Base-by-base conservation (phyloP, 2,113 vertebrate species). In the Protomyctophum bolini region DNA sequence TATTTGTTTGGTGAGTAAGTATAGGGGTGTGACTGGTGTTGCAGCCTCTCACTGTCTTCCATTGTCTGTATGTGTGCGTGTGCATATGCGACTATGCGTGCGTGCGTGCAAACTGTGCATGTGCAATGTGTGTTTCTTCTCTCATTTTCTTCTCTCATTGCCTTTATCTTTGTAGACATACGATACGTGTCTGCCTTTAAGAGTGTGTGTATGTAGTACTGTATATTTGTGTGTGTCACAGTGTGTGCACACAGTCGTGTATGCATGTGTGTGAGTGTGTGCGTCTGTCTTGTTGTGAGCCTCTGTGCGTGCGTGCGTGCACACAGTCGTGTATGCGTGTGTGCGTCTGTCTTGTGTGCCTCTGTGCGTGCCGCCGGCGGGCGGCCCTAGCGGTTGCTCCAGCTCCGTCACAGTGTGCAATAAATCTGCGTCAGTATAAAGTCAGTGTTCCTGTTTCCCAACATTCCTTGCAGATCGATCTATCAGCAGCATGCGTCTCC, bases 21-120 rank as follows among this genome's bases (percentile, higher is more conserved):
- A 28, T 52, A 28, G 55, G 58, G 7, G 57, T 8, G 51, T 73
- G 73, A 79, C 69, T 70, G 69, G 70, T 49, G 55, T 52, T 86
- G 78, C 83, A 60, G 73, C 85, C 75, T 79, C 77, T 54, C 73
- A 72, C 75, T 83, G 73, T 86, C 68, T 63, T 80, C 56, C 71
- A 60, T 71, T 59, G 21, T 28, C 14, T 57, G 56, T 9, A 8
- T 28, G 49, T 12, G 10, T 59, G 58, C 70, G 50, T 72, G 47
- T 41, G n/a, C 54, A 46, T 59, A 10, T 58, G 74, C 4, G 63
- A 66, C 64, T 47, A 63, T 62, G 10, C 12, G 15, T 66, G 21
- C 21, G 21, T 21, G 21, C 21, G 21, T 21, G 21, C 21, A 21
- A 21, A 21, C 21, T 21, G 21, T 21, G 21, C 21, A 21, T 21